Base-by-base conservation (phyloP, 2,113 vertebrate genomes). In the Actinemys pallida region DNA sequence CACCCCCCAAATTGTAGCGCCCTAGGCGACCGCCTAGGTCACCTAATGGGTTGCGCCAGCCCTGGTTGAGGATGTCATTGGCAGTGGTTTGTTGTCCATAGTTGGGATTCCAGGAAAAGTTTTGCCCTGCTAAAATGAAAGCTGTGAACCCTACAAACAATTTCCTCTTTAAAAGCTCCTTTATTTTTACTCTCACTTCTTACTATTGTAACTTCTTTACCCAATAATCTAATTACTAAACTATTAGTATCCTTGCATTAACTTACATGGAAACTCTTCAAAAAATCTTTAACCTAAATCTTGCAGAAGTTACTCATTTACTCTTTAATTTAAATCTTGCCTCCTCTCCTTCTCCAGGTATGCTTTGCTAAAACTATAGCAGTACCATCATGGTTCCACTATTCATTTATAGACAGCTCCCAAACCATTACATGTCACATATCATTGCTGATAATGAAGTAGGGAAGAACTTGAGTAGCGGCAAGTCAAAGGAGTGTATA, bases 21-120 rank as follows among this genome's bases (percentile, higher is more conserved):
- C 45, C 45, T 45, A 45, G 45, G 45, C 45, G 6, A 45, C 45
- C 6, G 45, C 45, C 45, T 45, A 45, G 45, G 45, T 45, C 45
- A 2, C 45, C 45, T 45, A 45, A 45, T 45, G 45, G 6, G 45
- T 45, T 45, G 45, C 45, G 45, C 45, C 45, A 5, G 45, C 45
- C 45, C 45, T 45, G 45, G 25, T 47, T 90, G 47, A 29, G 0
- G 0, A 39, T 79, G 10, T 31, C 62, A 35, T 25, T 76, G 80
- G n/a, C 49, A 95, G 25, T 39, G 94, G 89, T 93, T 94, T 29
- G 27, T 75, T 92, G 52, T 35, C 76, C 45, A 81, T 72, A 90
- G n/a, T 7, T 94, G 54, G 54, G 10, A 81, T 87, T 94, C 83
- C 49, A 90, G 57, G 35, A 84, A 92, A 91, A 89, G 2, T 94